phyloP scores from a whole-genome alignment of 2,113 vertebrate species.

The Prunella himalayana region DNA sequence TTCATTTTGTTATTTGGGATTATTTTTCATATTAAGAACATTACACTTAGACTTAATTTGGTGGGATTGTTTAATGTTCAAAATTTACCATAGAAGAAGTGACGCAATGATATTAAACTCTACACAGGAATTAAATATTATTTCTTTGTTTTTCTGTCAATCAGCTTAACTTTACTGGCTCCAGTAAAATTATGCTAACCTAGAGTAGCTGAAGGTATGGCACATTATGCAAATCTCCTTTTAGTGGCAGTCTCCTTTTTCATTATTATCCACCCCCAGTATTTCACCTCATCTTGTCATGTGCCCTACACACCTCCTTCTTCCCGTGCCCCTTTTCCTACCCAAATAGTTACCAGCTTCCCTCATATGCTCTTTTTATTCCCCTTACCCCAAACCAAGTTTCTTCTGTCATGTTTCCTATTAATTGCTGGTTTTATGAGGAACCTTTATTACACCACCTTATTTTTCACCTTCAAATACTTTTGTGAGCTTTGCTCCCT shows the following conservation, averaged over 20 bases:
- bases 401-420: neutral
- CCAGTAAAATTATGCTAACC: neutral
- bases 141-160: neutral
- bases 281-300: neutral
- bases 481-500: neutral
- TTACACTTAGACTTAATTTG: neutral
- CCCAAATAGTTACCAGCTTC: neutral
- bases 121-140: neutral
- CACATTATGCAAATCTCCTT: neutral
- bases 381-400: neutral
- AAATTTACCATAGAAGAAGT: neutral
- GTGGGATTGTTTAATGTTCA: neutral
- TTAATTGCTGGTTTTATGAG: neutral
- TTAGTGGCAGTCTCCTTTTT: neutral
- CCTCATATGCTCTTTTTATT: neutral
- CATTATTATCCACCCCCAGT: neutral
- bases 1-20: neutral
- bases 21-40: neutral
- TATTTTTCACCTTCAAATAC: neutral
- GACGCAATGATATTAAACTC: neutral
- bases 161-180: neutral
- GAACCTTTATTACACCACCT: neutral
- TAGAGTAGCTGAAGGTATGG: neutral
- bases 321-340: neutral
- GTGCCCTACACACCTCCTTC: neutral